A percentile compares a stretch with the other conserved stretches of the same genome.
Evolutionary conservation across 2,888 invertebrate species (phyloP).

Genomic region (Octonoba sinensis): DNA sequence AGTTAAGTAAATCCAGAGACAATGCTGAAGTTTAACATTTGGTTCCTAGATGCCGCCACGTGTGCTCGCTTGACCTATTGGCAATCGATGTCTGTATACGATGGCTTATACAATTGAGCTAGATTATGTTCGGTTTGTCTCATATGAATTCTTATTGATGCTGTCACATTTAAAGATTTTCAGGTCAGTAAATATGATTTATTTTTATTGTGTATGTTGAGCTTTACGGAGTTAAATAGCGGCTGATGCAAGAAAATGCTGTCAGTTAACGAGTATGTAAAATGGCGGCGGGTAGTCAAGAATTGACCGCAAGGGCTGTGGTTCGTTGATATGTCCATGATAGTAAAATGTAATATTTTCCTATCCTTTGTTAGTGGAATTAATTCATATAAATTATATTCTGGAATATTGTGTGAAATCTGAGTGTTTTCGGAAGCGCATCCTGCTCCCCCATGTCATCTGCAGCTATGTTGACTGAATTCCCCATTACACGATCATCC

Average conservation of each 20-base stretch:
- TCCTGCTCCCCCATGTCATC: no score
- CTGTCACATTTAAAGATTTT: slow-evolving; percentile 45
- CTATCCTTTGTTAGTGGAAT: no score
- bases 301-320: slow-evolving; percentile 58
- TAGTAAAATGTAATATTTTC: no score
- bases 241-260: no score
- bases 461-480: no score
- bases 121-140: neutral
- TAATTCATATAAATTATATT: no score
- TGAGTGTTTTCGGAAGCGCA: no score
- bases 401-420: no score
- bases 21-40: neutral
- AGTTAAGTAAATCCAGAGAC: no score
- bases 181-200: slow-evolving; percentile 11
- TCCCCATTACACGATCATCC: no score
- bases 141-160: slow-evolving; percentile 29
- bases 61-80: slow-evolving; percentile 37
- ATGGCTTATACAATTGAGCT: slow-evolving; percentile 21
- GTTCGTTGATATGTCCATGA: slow-evolving; percentile 28
- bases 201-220: no score
- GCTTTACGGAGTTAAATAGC: no score
- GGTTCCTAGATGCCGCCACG: slow-evolving; percentile 46
- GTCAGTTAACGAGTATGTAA: neutral
- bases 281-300: slow-evolving; percentile 53
- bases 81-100: slow-evolving; percentile 44